Conservation (phyloP, 2,113 vertebrate genomes). For the Zosterops borbonicus region DNA sequence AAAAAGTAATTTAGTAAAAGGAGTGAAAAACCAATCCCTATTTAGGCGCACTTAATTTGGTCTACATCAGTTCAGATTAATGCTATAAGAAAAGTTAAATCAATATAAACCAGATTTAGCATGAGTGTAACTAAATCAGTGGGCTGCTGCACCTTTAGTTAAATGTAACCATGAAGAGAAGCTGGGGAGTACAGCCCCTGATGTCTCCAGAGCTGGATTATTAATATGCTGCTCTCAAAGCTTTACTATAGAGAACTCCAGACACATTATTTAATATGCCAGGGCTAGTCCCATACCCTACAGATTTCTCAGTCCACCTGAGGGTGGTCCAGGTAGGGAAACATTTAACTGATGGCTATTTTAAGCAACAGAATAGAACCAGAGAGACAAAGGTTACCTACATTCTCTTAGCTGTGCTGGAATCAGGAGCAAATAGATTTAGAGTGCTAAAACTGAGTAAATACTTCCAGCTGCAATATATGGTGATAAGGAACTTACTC, state of each 20-base stretch:
- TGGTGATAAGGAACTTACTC: not conserved
- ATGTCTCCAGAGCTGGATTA: not conserved
- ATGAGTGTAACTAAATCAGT: constrained; percentile 31
- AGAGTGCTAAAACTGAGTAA: not conserved
- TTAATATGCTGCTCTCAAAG: not conserved
- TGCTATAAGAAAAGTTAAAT: constrained; percentile 40
- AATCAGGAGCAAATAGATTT: not conserved
- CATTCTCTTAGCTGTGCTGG: not conserved
- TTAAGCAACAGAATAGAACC: not conserved
- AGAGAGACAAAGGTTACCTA: not conserved
- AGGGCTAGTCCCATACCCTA: not conserved
- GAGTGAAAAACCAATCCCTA: constrained; percentile 38
- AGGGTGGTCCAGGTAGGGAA: not conserved
- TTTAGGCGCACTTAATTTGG: constrained; percentile 44
- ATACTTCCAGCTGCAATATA: not conserved
- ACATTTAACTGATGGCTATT: not conserved
- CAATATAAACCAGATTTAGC: constrained; percentile 51
- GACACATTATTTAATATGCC: not conserved
- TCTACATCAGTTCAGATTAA: constrained; percentile 59
- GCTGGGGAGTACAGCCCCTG: not conserved
- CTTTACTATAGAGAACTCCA: not conserved
- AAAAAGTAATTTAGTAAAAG: constrained; percentile 50
- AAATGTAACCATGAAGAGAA: not conserved
- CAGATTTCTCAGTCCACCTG: not conserved
- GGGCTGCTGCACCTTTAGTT: constrained; percentile 26